Percentiles rank a stretch among this genome's conserved stretches.
Evolutionary conservation across 2,113 vertebrate genomes (phyloP).

Genomic region (Gasterosteus aculeatus): DNA sequence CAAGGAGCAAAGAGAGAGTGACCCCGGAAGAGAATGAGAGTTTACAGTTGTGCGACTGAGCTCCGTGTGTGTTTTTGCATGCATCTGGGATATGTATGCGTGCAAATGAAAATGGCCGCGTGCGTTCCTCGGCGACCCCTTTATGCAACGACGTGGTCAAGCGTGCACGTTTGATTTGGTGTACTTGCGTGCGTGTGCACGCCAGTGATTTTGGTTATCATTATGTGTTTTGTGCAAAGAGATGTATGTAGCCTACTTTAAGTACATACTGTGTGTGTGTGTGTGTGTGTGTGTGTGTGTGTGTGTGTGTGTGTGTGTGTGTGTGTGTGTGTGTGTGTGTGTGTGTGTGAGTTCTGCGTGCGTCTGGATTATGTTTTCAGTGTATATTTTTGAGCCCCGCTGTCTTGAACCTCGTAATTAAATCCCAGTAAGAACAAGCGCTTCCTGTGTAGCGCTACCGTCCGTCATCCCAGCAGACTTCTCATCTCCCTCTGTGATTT

Average conservation of each 20-base stretch:
- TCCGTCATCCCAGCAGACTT: conserved; percentile 29
- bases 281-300: neutral
- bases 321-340: conserved; percentile 29
- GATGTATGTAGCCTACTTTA: conserved; percentile 1
- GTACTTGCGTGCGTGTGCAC: conserved; percentile 27
- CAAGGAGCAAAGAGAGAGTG: conserved; percentile 73
- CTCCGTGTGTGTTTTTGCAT: conserved; percentile 35
- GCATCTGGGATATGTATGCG: conserved; percentile 48
- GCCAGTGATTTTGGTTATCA: conserved; percentile 38
- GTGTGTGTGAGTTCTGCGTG: conserved; percentile 24
- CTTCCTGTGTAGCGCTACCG: conserved; percentile 44
- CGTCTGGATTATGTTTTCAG: conserved; percentile 46
- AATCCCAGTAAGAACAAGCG: conserved; percentile 46
- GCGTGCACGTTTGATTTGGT: conserved; percentile 39
- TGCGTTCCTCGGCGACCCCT: conserved; percentile 17
- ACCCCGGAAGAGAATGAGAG: conserved; percentile 70
- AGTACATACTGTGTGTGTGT: conserved; percentile 16
- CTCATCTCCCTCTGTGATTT: conserved; percentile 9
- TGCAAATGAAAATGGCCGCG: conserved; percentile 30
- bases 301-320: conserved; percentile 21
- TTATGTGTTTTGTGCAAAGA: conserved; percentile 33
- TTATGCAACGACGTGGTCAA: conserved; percentile 37
- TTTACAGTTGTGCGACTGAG: conserved; percentile 61
- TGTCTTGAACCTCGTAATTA: conserved; percentile 68
- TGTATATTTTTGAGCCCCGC: conserved; percentile 43